A percentile compares a stretch with the other conserved stretches of the same genome.
These are phyloP conservation scores for Cercopithecus petaurista DNA, from an alignment of 2,797 vertebrate species.

Conservation along the genomic window DNA sequence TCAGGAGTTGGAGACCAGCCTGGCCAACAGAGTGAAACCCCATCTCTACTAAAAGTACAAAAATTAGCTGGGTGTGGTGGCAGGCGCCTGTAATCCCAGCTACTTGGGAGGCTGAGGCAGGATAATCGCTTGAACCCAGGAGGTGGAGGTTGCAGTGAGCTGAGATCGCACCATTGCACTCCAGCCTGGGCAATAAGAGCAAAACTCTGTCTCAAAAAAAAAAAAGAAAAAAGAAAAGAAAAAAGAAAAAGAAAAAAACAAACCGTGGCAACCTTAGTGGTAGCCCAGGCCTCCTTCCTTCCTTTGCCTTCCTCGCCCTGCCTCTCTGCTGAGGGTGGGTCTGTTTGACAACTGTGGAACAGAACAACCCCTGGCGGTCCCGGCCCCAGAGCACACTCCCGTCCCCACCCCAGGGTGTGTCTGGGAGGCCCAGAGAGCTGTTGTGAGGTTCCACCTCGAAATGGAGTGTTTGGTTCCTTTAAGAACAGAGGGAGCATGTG, in stretches of 20 bases:
- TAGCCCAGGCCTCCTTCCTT: neutral
- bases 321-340: neutral
- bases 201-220: no score
- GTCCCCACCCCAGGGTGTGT: neutral
- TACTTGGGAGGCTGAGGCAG: no score
- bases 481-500: neutral
- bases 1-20: no score
- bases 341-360: neutral
- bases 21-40: no score
- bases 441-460: neutral
- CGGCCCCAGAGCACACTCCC: neutral
- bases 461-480: neutral
- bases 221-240: no score
- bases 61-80: no score
- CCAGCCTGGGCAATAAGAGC: no score
- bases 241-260: neutral
- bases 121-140: no score
- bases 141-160: no score
- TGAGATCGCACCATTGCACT: no score
- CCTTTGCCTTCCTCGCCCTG: neutral
- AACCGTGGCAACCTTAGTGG: neutral
- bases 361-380: accelerated
- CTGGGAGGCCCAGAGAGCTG: neutral
- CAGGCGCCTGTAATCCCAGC: no score
- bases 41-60: no score